Base-by-base conservation (phyloP, 2,888 invertebrate species). In the Nezara viridula region DNA sequence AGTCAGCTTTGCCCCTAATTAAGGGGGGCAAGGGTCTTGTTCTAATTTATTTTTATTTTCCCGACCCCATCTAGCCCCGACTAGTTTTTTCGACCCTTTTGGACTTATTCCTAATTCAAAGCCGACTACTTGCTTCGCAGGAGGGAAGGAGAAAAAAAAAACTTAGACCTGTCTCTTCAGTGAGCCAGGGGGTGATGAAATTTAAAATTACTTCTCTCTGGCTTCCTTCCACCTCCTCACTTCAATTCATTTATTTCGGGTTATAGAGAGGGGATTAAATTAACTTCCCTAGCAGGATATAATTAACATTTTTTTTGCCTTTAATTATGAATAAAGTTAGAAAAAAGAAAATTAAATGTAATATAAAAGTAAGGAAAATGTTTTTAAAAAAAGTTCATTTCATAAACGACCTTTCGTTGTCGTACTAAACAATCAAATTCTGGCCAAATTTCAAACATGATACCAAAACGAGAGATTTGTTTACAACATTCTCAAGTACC, bases 11-110 rank as follows among this genome's bases (percentile, higher is more conserved):
- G 4, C 44, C n/a, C 37, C 44, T 44, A 81, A 44, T 81, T 44
- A 81, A 44, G 44, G 44, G 44, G 81, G 24, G 44, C 2, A 9
- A n/a, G 73, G 21, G 81, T 24, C 81, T 81, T 81, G 81, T 81
- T 81, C 77, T 81, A 81, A 81, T 81, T 81, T 81, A 81, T 81
- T 81, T 81, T 81, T 81, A 81, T 81, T 81, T 81, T 81, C 81
- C n/a, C 44, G 81, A 47, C 44, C 81, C 81, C 37, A 40, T 40
- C 77, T 77, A 77, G 32, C 40, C 10, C 37, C 77, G 21, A 47
- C 2, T 81, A 81, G 81, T 81, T 81, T 81, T 81, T 77, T 3
- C 40, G 12, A 24, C 40, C 77, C 21, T 44, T 77, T 47, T n/a
- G 44, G 81, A 44, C 81, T 81, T 44, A 44, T 24, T 9, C 44